These are phyloP conservation scores for Peromyscus aztecus DNA, from an alignment of 2,797 vertebrate genomes.

Conservation along the genomic window DNA sequence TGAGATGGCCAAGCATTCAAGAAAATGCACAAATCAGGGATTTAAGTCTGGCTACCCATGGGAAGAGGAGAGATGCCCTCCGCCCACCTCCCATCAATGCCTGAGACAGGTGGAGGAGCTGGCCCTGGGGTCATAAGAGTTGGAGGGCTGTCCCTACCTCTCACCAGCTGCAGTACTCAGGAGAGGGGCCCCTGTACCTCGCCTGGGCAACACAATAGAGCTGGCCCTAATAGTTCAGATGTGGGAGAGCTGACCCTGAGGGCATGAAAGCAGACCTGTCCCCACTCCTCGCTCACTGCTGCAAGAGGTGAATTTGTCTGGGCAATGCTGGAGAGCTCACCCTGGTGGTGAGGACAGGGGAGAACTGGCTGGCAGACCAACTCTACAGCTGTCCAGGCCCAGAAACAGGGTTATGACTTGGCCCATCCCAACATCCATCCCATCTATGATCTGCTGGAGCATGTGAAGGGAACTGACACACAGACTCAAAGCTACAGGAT, in stretches of 20 bases:
- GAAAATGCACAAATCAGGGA: background rate
- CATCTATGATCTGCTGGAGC: background rate
- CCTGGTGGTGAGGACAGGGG: background rate
- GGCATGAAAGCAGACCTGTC: background rate
- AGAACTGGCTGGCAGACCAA: background rate
- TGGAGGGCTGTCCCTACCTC: background rate
- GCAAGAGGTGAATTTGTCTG: background rate
- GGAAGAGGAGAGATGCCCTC: background rate
- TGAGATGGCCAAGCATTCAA: slow-evolving; percentile 51
- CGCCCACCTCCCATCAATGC: background rate
- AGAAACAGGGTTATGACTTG: background rate
- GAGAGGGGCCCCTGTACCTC: background rate
- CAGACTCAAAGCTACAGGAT: background rate
- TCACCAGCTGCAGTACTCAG: background rate
- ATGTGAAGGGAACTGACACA: background rate
- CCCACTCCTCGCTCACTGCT: background rate
- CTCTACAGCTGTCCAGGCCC: background rate
- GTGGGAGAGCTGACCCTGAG: background rate
- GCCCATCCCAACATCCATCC: background rate
- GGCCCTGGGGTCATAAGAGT: background rate
- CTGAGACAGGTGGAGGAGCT: background rate
- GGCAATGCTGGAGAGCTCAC: background rate
- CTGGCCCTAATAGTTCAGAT: background rate
- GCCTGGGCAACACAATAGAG: background rate
- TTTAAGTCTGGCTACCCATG: background rate